A percentile compares a stretch with the other conserved stretches of the same genome.
Evolutionary conservation across 2,888 invertebrate genomes (phyloP).

Genomic region (Latrodectus elegans): DNA sequence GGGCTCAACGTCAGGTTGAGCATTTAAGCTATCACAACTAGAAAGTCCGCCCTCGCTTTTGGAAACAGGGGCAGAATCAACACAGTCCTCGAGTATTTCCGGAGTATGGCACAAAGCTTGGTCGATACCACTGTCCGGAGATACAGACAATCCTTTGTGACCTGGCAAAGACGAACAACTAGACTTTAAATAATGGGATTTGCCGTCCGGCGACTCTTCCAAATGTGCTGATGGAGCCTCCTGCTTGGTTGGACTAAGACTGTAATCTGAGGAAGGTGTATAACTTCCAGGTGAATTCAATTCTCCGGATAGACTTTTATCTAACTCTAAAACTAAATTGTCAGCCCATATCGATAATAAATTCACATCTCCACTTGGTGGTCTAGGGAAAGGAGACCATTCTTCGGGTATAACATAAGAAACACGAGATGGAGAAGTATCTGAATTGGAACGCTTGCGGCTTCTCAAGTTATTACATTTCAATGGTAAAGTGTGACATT

Average conservation of each 20-base stretch:
- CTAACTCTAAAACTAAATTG: conserved; percentile 57
- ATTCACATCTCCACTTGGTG: conserved; percentile 62
- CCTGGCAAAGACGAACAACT: neutral
- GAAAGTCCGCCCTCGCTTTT: neutral
- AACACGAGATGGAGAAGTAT: conserved; percentile 17
- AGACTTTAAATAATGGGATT: neutral
- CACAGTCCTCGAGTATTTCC: conserved; percentile 21
- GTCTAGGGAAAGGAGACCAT: conserved; percentile 29
- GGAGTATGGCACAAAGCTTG: conserved; percentile 28
- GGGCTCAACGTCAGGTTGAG: neutral
- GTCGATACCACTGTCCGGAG: conserved; percentile 65
- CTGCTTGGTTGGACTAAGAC: conserved; percentile 45
- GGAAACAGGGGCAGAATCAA: neutral
- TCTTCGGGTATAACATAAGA: conserved; percentile 7
- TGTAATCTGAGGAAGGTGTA: conserved; percentile 56
- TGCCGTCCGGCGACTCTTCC: neutral
- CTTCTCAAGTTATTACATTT: neutral
- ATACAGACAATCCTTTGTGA: conserved; percentile 27
- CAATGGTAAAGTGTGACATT: neutral
- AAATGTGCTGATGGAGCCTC: conserved; percentile 14
- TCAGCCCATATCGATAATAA: conserved; percentile 62
- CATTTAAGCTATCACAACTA: conserved; percentile 10
- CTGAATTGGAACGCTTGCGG: conserved; percentile 57
- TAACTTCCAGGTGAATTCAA: conserved; percentile 27
- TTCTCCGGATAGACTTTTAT: conserved; percentile 49